Conservation (phyloP, 2,797 vertebrate species). For the Sciaenops ocellatus region DNA sequence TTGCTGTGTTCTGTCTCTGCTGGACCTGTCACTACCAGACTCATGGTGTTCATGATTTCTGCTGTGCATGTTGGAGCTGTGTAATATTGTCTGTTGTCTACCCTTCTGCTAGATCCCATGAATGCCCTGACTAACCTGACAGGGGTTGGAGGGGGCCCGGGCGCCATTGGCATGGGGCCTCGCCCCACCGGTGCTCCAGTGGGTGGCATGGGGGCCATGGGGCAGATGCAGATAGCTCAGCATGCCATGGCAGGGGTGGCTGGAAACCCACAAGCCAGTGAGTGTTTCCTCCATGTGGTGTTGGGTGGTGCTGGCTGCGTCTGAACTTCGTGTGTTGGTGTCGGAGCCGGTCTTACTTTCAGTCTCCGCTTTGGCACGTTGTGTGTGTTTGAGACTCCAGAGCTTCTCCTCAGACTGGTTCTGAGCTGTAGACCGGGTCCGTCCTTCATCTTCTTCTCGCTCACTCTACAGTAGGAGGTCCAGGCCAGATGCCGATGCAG, state of each 20-base stretch:
- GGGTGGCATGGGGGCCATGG: slow-evolving; percentile 89
- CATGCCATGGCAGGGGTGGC: slow-evolving; percentile 92
- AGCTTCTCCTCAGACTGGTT: neutral
- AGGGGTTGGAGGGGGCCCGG: slow-evolving; percentile 86
- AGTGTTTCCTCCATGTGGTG: slow-evolving; percentile 81
- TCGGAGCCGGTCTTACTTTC: slow-evolving; percentile 25
- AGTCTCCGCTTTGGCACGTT: slow-evolving; percentile 49
- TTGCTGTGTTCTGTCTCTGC: neutral
- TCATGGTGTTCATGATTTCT: slow-evolving; percentile 46
- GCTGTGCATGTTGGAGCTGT: slow-evolving; percentile 69
- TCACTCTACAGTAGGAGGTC: slow-evolving; percentile 72
- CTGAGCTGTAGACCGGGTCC: neutral
- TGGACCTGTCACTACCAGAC: slow-evolving; percentile 21
- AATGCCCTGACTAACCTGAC: slow-evolving; percentile 90
- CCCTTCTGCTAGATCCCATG: slow-evolving; percentile 91
- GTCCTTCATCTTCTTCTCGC: slow-evolving; percentile 23
- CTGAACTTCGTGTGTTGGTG: slow-evolving; percentile 16
- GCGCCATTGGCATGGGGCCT: slow-evolving; percentile 90
- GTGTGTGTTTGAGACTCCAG: slow-evolving; percentile 29
- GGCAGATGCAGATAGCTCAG: slow-evolving; percentile 92
- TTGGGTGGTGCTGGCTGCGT: slow-evolving; percentile 56
- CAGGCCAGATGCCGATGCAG: slow-evolving; percentile 90
- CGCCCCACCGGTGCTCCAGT: slow-evolving; percentile 90
- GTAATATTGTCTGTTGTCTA: slow-evolving; percentile 72
- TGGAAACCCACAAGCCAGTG: slow-evolving; percentile 92